Evolutionary conservation across 2,888 invertebrate species (phyloP).

Genomic region (Eupithecia abbreviata): DNA sequence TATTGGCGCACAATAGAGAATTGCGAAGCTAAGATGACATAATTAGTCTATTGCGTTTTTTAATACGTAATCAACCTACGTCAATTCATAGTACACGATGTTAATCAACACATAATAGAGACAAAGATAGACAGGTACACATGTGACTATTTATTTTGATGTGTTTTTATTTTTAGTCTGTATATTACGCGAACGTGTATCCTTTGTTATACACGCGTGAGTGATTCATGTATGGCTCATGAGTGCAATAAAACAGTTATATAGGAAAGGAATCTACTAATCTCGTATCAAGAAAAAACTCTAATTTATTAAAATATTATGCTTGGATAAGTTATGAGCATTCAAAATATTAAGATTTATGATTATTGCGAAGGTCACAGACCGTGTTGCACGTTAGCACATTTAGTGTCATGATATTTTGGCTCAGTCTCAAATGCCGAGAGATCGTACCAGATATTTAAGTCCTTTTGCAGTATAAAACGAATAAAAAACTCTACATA

Average conservation of each 20-base stretch:
- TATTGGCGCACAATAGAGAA: slow-evolving; percentile 3
- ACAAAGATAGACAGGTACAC: background rate
- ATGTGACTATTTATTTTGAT: background rate
- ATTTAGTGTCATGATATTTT: slow-evolving; percentile 47
- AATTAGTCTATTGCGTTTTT: background rate
- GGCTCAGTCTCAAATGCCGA: slow-evolving; percentile 63
- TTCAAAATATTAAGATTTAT: slow-evolving; percentile 14
- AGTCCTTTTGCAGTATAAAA: slow-evolving; percentile 57
- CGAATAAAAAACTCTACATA: slow-evolving; percentile 37
- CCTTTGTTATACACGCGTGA: too few species aligned
- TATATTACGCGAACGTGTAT: too few species aligned
- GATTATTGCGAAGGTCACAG: slow-evolving; percentile 37
- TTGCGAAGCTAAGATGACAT: slow-evolving; percentile 5
- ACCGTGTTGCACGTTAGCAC: slow-evolving; percentile 37
- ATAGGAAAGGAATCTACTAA: too few species aligned
- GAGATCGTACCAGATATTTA: slow-evolving; percentile 47
- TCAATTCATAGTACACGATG: background rate
- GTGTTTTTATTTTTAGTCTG: background rate
- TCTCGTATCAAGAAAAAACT: background rate
- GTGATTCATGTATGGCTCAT: too few species aligned
- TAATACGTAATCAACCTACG: background rate
- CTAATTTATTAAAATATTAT: background rate
- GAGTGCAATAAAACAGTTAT: too few species aligned
- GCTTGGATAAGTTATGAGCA: background rate
- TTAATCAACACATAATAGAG: slow-evolving; percentile 4